Percentiles rank a stretch among this genome's conserved stretches.
Evolutionary conservation across 2,113 vertebrate genomes (phyloP).

Genomic region (Alexandromys fortis): DNA sequence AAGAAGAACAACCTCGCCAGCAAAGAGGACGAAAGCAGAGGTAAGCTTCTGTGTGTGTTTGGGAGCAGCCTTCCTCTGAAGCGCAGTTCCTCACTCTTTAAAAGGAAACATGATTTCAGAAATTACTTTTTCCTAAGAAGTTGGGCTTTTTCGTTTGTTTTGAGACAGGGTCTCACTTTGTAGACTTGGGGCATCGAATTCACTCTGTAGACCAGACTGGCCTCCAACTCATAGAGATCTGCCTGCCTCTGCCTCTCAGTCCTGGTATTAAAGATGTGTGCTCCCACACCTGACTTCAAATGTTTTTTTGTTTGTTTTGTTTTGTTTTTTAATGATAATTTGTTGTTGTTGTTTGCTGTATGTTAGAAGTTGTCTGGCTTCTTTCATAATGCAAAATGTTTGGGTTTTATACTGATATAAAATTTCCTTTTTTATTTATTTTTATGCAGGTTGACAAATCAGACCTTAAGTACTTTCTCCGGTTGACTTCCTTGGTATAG

Average conservation of each 20-base stretch:
- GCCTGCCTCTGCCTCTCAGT: background rate
- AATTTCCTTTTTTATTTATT: slow-evolving; percentile 23
- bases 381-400: slow-evolving; percentile 22
- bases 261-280: background rate
- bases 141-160: background rate
- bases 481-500: background rate
- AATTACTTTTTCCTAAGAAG: background rate
- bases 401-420: background rate
- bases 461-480: background rate
- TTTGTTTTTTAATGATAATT: background rate
- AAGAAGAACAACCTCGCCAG: slow-evolving; percentile 92
- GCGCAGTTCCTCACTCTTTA: background rate
- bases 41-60: slow-evolving; percentile 76
- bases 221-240: background rate
- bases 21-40: slow-evolving; percentile 96
- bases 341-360: background rate
- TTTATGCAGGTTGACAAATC: background rate
- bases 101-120: slow-evolving; percentile 2
- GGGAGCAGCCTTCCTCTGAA: background rate
- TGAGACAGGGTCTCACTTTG: background rate
- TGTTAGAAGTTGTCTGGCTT: background rate
- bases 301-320: background rate
- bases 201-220: background rate
- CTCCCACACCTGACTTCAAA: background rate
- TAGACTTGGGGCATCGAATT: background rate